Percentiles rank a stretch among this genome's conserved stretches.
phyloP scores from a whole-genome alignment of 2,113 vertebrate genomes.

The Malaclemys terrapin region DNA sequence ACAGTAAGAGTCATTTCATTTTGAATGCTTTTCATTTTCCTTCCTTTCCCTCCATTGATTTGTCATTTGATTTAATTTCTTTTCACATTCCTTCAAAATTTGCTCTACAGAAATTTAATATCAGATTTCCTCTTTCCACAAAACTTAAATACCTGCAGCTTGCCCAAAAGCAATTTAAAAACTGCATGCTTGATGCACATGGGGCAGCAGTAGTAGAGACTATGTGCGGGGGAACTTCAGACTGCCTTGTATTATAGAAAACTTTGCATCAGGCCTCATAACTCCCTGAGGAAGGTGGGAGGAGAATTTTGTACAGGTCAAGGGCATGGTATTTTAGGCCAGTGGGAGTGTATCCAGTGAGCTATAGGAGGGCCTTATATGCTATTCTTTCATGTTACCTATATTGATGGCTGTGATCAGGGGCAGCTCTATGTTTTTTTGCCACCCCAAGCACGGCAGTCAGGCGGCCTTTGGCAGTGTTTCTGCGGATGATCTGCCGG shows the following conservation, averaged over 20 bases:
- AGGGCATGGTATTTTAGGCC: not conserved
- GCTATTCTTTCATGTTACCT: not conserved
- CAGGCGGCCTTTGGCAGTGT: no score
- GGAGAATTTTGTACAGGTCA: not conserved
- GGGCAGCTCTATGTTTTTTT: no score
- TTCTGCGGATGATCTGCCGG: no score
- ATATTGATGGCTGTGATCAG: not conserved
- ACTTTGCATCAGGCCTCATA: not conserved
- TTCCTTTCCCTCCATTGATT: not conserved
- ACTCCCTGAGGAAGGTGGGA: not conserved
- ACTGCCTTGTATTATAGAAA: not conserved
- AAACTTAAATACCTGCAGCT: not conserved
- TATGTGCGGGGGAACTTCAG: not conserved
- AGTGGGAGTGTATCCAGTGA: not conserved
- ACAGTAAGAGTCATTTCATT: not conserved
- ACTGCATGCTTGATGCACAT: not conserved
- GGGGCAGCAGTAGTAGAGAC: not conserved
- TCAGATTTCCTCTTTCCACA: not conserved
- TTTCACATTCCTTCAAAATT: not conserved
- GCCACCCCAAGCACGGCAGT: no score
- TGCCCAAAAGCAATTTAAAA: not conserved
- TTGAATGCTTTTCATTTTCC: not conserved
- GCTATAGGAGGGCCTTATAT: not conserved
- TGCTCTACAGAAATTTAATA: not conserved
- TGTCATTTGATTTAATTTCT: slow-evolving; percentile 7